Conservation (phyloP, 2,113 vertebrate genomes). For the Ceyx melanurus region DNA sequence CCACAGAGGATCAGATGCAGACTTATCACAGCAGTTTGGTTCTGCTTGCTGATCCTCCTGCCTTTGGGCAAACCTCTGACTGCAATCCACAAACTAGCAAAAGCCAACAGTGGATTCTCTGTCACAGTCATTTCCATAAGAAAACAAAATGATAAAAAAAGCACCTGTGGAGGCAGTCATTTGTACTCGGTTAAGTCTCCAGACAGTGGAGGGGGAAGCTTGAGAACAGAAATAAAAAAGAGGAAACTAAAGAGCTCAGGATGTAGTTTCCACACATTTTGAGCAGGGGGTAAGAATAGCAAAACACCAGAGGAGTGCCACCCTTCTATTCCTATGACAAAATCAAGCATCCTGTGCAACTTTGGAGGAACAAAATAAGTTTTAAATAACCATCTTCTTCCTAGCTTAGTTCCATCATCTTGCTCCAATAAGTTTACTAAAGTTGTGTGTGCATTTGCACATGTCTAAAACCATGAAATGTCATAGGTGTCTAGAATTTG, state of each 20-base stretch:
- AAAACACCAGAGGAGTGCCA: background rate
- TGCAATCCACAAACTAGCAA: background rate
- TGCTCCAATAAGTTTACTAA: background rate
- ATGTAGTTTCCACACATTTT: slow-evolving; percentile 37
- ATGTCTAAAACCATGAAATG: background rate
- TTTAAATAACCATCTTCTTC: background rate
- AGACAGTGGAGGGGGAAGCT: slow-evolving; percentile 50
- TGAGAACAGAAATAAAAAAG: slow-evolving; percentile 38
- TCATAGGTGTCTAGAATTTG: background rate
- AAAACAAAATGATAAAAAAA: slow-evolving; percentile 11
- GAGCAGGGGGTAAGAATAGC: slow-evolving; percentile 13
- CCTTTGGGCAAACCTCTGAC: background rate
- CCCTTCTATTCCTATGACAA: background rate
- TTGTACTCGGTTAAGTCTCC: slow-evolving; percentile 25
- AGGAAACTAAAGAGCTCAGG: slow-evolving; percentile 53
- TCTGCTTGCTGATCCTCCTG: background rate
- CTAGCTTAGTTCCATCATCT: background rate
- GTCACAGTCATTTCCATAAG: background rate
- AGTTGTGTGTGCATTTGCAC: background rate
- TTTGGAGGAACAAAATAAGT: background rate
- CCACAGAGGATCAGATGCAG: background rate
- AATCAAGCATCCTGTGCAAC: background rate
- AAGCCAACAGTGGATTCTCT: background rate
- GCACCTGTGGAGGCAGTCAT: background rate
- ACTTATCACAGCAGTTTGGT: background rate